phyloP scores from a whole-genome alignment of 2,888 invertebrate species.

The Drosophila formosana region DNA sequence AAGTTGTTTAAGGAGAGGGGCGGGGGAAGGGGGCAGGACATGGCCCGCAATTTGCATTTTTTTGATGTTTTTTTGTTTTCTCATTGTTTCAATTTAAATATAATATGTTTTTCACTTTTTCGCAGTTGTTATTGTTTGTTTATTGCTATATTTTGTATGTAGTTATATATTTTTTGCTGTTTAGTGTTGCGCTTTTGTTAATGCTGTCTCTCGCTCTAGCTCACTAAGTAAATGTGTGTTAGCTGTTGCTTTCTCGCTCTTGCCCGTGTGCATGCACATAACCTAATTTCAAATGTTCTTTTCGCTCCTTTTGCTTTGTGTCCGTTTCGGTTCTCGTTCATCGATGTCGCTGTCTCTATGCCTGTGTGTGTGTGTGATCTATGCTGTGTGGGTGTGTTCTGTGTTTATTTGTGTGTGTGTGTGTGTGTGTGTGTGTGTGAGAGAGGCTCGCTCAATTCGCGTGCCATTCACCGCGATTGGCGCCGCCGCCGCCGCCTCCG shows the following conservation, averaged over 20 bases:
- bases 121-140: conserved; percentile 8
- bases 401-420: conserved; percentile 16
- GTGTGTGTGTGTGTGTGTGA: conserved; percentile 19
- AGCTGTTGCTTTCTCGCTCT: conserved; percentile 23
- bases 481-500: conserved; percentile 64
- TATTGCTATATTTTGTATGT: conserved; percentile 23
- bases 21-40: conserved; percentile 11
- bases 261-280: conserved; percentile 25
- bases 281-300: conserved; percentile 18
- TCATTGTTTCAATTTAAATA: neutral
- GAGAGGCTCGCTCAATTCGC: conserved; percentile 56
- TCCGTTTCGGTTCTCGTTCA: neutral
- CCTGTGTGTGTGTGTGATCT: conserved; percentile 33
- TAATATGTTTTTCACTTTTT: conserved; percentile 5
- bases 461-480: conserved; percentile 83
- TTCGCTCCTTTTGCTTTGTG: conserved; percentile 16
- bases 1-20: conserved; percentile 12
- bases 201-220: conserved; percentile 4
- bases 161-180: conserved; percentile 13
- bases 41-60: conserved; percentile 22
- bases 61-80: conserved; percentile 22
- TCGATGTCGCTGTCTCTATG: conserved; percentile 18
- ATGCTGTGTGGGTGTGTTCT: neutral
- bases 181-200: conserved; percentile 27
- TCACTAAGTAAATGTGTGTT: too few species aligned